A percentile compares a stretch with the other conserved stretches of the same genome.
Evolutionary conservation across 2,797 vertebrate species (phyloP).

Genomic region (Gymnoscopelus microlampas): DNA sequence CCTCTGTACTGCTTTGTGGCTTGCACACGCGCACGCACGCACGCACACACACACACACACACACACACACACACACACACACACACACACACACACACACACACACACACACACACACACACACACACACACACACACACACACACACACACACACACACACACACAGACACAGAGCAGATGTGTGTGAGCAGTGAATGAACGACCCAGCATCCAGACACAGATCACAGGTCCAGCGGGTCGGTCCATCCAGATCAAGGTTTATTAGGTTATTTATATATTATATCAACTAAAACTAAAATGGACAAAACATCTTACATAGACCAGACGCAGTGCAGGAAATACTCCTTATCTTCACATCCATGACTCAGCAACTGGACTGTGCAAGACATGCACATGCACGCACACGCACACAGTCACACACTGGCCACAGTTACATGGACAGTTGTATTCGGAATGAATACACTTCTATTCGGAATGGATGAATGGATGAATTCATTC

Average conservation of each 20-base stretch:
- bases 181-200: background rate
- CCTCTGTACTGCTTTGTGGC: background rate
- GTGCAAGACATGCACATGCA: background rate
- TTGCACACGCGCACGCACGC: constrained; percentile 24
- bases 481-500: too few relatives aligned
- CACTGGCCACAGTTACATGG: too few relatives aligned
- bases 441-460: too few relatives aligned
- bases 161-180: background rate
- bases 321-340: constrained; percentile 27
- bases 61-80: constrained; percentile 10
- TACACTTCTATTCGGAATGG: too few relatives aligned
- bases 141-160: constrained; percentile 7
- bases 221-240: too few relatives aligned
- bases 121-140: background rate
- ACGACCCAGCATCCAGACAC: too few relatives aligned
- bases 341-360: background rate
- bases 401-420: background rate
- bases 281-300: too few relatives aligned
- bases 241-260: too few relatives aligned
- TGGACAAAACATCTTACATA: background rate
- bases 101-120: background rate
- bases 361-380: background rate
- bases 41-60: background rate
- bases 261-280: background rate
- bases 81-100: background rate